phyloP scores from a whole-genome alignment of 2,888 invertebrate species.

The Drosophila tanythrix region DNA sequence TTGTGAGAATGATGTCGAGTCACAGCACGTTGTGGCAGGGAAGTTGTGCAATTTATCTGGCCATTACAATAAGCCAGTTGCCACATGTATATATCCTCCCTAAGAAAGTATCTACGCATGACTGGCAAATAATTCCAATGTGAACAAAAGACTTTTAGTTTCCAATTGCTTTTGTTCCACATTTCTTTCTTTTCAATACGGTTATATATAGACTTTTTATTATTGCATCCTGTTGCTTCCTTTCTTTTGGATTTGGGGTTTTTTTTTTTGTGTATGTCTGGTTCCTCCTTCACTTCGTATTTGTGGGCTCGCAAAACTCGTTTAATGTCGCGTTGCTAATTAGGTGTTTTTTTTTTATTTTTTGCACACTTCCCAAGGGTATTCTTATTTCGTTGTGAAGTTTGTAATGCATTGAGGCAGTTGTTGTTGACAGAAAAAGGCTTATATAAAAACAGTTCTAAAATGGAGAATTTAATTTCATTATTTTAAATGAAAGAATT shows the following conservation, averaged over 20 bases:
- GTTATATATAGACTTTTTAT: constrained; percentile 1
- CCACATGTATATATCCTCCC: background rate
- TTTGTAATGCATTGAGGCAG: background rate
- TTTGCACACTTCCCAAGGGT: background rate
- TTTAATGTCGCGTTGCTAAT: constrained; percentile 45
- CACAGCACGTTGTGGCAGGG: constrained; percentile 47
- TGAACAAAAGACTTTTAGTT: constrained; percentile 64
- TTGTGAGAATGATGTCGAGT: constrained; percentile 66
- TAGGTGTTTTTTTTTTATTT: constrained; percentile 36
- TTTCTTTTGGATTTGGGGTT: constrained; percentile 35
- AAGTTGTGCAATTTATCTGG: constrained; percentile 66
- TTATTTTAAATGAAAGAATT: background rate
- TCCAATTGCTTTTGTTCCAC: constrained; percentile 60
- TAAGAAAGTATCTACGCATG: constrained; percentile 58
- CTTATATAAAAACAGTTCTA: background rate
- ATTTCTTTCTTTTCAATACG: constrained; percentile 32
- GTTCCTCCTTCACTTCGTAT: constrained; percentile 32
- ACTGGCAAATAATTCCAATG: constrained; percentile 33
- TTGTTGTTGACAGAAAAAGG: background rate
- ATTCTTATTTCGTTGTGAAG: background rate
- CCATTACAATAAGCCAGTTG: constrained; percentile 13
- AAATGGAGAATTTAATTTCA: background rate
- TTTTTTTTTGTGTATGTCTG: constrained; percentile 10
- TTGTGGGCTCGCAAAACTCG: constrained; percentile 50
- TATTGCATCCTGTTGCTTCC: constrained; percentile 55